Conservation (phyloP, 2,888 invertebrate species). For the Ramazzottius varieornatus region DNA sequence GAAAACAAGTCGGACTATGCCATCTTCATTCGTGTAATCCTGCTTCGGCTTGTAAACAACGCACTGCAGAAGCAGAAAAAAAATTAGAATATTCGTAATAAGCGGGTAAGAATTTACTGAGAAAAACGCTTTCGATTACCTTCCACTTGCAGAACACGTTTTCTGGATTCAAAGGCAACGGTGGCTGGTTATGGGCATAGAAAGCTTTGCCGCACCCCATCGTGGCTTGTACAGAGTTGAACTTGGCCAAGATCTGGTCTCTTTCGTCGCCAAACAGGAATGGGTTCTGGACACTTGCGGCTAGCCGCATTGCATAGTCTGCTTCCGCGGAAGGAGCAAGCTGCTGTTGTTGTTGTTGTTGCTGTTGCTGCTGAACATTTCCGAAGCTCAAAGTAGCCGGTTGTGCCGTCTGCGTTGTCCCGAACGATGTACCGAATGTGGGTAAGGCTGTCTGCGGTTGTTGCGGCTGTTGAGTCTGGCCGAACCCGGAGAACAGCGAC, state of each 20-base stretch:
- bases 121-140: neutral
- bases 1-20: neutral
- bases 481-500: neutral
- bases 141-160: slow-evolving; percentile 2
- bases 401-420: neutral
- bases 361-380: too few species aligned
- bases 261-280: neutral
- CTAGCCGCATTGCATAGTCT: neutral
- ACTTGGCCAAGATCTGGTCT: neutral
- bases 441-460: neutral
- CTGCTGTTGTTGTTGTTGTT: neutral
- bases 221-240: neutral
- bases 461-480: neutral
- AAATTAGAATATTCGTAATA: neutral
- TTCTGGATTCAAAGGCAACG: neutral
- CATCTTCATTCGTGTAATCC: neutral
- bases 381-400: too few species aligned
- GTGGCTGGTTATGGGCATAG: neutral
- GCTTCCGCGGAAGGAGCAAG: neutral
- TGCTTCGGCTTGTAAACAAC: slow-evolving; percentile 1
- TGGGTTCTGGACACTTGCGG: neutral
- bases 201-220: neutral
- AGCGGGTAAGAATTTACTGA: neutral
- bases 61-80: neutral
- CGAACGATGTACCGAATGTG: neutral